Evolutionary conservation across 2,888 invertebrate species (phyloP), one percentile per base, ranked within the genome.

Genomic region (Xestia ashworthii): DNA sequence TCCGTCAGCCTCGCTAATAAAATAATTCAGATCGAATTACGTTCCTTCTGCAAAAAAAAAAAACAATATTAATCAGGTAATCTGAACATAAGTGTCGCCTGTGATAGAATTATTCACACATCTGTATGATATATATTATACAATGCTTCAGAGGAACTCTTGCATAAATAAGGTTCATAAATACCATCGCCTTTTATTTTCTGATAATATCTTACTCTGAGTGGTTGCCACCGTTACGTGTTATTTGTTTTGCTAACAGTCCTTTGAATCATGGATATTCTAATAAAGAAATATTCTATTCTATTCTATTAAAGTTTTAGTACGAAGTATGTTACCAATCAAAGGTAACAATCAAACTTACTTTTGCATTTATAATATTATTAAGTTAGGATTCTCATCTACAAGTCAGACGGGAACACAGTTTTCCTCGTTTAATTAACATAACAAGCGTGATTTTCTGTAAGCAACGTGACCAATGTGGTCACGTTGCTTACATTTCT

Each of bases 341-440:
- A n/a, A n/a, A 32, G 32, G 32, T 1, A 32, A 32, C 32, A 32
- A 32, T 2, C 32, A 32, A 1, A 32, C 32, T 32, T 32, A 32
- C 32, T 32, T 32, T 32, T 32, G 32, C 32, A 32, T 32, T 32
- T 32, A 32, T 32, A n/a, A n/a, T n/a, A n/a, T n/a, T n/a, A n/a
- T n/a, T n/a, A 3, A 32, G 32, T 32, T 32, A 32, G 32, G 32
- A 46, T 32, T 55, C 53, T 64, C 25, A 32, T 65, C 14, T 73
- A 19, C n/a, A 41, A 55, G 53, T 64, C n/a, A 22, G 11, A 58
- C 12, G n/a, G 62, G 12, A 25, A 14, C 25, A 32, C 14, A 9
- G 11, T 74, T 78, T 78, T 65, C 74, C 62, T 81, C 14, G 22
- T 72, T 46, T 19, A 48, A 25, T n/a, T 12, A 41, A 16, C 25